Percentiles rank a stretch among this genome's conserved stretches.
phyloP scores from a whole-genome alignment of 2,797 vertebrate genomes.

The Varecia variegata region DNA sequence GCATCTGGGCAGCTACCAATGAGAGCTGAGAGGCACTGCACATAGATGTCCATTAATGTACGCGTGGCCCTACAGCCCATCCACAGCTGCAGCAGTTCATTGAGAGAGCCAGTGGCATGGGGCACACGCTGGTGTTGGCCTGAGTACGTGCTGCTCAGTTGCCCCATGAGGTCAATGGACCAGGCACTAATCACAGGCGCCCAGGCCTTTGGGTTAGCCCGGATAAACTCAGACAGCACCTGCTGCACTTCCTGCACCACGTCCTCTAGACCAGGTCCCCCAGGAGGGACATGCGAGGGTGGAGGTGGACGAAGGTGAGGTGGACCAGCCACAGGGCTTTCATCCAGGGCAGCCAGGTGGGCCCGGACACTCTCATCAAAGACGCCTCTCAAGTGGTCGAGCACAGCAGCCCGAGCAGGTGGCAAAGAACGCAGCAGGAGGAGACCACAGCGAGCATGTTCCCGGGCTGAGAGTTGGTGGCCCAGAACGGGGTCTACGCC shows the following conservation, averaged over 20 bases:
- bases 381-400: slow-evolving; percentile 92
- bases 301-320: slow-evolving; percentile 73
- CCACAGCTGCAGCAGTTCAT: slow-evolving; percentile 95
- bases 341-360: slow-evolving; percentile 91
- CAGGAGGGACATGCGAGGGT: slow-evolving; percentile 70
- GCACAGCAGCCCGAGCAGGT: slow-evolving; percentile 90
- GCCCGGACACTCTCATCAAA: slow-evolving; percentile 93
- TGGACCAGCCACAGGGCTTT: slow-evolving; percentile 75
- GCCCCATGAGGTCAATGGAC: slow-evolving; percentile 96
- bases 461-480: slow-evolving; percentile 91
- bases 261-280: slow-evolving; percentile 81
- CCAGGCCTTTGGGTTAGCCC: slow-evolving; percentile 93
- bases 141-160: slow-evolving; percentile 95
- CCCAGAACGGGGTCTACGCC: slow-evolving; percentile 90
- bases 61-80: slow-evolving; percentile 94
- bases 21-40: slow-evolving; percentile 94
- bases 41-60: slow-evolving; percentile 95
- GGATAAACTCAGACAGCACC: slow-evolving; percentile 91
- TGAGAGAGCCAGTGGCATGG: slow-evolving; percentile 91
- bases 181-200: slow-evolving; percentile 93
- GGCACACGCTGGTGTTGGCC: slow-evolving; percentile 90
- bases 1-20: slow-evolving; percentile 94
- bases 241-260: slow-evolving; percentile 89
- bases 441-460: slow-evolving; percentile 93
- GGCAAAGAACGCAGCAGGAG: slow-evolving; percentile 93